Evolutionary conservation across 2,888 invertebrate species (phyloP).

Genomic region (Hypomecis atomaria): DNA sequence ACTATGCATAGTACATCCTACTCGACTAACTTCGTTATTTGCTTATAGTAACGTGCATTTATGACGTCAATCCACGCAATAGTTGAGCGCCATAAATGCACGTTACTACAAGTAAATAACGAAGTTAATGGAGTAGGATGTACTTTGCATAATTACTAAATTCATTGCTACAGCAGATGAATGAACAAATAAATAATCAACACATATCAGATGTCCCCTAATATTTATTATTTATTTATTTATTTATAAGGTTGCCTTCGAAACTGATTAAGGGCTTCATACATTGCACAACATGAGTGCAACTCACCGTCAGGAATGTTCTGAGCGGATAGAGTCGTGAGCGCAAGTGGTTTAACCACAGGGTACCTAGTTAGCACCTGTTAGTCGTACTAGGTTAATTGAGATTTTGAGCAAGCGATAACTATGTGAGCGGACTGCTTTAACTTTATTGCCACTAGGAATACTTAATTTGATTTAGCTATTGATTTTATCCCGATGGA

Average conservation of each 20-base stretch:
- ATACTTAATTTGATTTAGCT: neutral
- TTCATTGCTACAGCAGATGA: neutral
- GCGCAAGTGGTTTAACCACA: conserved; percentile 38
- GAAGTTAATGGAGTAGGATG: too few species aligned
- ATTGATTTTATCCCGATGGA: too few species aligned
- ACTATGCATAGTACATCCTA: too few species aligned
- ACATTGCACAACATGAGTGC: conserved; percentile 22
- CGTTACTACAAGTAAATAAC: too few species aligned
- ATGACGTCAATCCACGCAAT: too few species aligned
- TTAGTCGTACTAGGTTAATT: conserved; percentile 12
- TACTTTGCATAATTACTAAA: neutral
- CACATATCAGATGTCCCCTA: too few species aligned
- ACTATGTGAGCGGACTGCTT: conserved; percentile 1
- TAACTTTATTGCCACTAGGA: conserved; percentile 6
- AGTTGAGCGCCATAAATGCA: too few species aligned
- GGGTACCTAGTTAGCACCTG: conserved; percentile 27
- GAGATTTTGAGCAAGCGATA: conserved; percentile 7
- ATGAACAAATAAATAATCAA: conserved; percentile 1
- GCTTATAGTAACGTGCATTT: too few species aligned
- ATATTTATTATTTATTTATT: too few species aligned
- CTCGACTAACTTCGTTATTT: too few species aligned
- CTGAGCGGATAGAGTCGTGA: conserved; percentile 31
- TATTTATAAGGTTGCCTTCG: neutral
- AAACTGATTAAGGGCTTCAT: conserved; percentile 5
- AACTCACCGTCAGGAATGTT: conserved; percentile 31